Conservation (phyloP, 2,888 invertebrate genomes). For the Andrena hattorfiana region DNA sequence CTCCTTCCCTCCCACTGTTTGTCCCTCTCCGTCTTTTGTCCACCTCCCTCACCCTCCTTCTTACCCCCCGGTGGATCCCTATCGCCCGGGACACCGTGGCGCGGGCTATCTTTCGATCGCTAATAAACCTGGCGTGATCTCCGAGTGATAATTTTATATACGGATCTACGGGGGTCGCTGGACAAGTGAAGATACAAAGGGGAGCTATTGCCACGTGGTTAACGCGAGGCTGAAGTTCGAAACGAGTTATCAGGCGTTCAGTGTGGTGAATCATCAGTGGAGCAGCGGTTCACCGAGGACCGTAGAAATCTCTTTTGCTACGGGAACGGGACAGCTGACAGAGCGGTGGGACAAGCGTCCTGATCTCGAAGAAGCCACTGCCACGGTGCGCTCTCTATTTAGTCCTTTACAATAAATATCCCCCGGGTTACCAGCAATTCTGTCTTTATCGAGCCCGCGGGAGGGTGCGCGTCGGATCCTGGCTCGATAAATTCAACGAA, state of each 20-base stretch:
- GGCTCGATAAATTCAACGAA: conserved; percentile 41
- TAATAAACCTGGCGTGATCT: conserved; percentile 32
- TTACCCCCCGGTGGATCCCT: not conserved
- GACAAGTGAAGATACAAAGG: not conserved
- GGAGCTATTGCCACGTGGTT: not conserved
- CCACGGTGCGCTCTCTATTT: not conserved
- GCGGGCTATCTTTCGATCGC: conserved; percentile 24
- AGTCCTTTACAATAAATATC: not conserved
- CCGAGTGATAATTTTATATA: conserved; percentile 1
- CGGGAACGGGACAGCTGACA: not conserved
- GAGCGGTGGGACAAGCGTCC: not conserved
- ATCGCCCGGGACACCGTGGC: conserved; percentile 14
- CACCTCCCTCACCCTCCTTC: not conserved
- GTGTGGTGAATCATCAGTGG: not conserved
- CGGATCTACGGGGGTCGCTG: not conserved
- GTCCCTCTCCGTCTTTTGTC: conserved; percentile 1
- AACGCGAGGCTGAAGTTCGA: not conserved
- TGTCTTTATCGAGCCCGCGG: conserved; percentile 16
- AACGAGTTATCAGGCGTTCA: not conserved
- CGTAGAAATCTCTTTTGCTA: not conserved
- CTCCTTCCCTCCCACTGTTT: conserved; percentile 7
- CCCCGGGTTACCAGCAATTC: not conserved
- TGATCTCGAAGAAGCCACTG: not conserved
- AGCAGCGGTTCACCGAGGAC: not conserved
- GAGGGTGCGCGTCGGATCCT: conserved; percentile 22